phyloP scores from a whole-genome alignment of 2,888 invertebrate species.

The Lutraria lutraria region DNA sequence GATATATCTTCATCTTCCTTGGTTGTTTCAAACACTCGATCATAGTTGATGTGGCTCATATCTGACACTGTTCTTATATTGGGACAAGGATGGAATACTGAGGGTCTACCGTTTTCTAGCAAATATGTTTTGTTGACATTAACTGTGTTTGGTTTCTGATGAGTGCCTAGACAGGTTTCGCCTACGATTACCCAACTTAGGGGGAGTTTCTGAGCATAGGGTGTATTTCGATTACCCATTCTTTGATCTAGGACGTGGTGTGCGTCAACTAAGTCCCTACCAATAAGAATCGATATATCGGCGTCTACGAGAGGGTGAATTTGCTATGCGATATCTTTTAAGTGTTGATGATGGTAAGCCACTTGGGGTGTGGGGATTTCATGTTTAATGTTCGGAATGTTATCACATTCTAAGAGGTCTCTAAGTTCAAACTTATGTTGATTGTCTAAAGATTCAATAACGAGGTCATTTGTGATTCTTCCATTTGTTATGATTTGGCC shows the following conservation, averaged over 20 bases:
- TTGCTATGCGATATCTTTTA: neutral
- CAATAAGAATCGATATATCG: neutral
- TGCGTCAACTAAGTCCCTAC: slow-evolving; percentile 43
- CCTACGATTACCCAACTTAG: slow-evolving; percentile 62
- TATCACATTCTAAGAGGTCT: neutral
- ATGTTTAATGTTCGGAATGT: neutral
- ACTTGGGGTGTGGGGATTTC: neutral
- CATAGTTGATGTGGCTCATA: too few species aligned
- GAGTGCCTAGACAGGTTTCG: slow-evolving; percentile 59
- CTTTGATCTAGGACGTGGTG: slow-evolving; percentile 33
- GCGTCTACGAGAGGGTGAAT: too few species aligned
- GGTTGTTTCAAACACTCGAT: neutral
- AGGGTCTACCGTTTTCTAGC: neutral
- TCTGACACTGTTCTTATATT: neutral
- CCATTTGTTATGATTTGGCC: too few species aligned
- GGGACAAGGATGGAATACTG: slow-evolving; percentile 21
- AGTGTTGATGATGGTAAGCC: neutral
- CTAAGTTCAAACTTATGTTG: neutral
- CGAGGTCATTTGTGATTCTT: too few species aligned
- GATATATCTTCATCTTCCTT: neutral
- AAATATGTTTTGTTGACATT: slow-evolving; percentile 38
- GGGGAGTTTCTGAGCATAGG: slow-evolving; percentile 40
- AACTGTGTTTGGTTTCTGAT: slow-evolving; percentile 39
- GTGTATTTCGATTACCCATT: slow-evolving; percentile 17
- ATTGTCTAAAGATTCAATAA: too few species aligned